Conservation (phyloP, 2,113 vertebrate genomes). For the Elephantulus edwardii region DNA sequence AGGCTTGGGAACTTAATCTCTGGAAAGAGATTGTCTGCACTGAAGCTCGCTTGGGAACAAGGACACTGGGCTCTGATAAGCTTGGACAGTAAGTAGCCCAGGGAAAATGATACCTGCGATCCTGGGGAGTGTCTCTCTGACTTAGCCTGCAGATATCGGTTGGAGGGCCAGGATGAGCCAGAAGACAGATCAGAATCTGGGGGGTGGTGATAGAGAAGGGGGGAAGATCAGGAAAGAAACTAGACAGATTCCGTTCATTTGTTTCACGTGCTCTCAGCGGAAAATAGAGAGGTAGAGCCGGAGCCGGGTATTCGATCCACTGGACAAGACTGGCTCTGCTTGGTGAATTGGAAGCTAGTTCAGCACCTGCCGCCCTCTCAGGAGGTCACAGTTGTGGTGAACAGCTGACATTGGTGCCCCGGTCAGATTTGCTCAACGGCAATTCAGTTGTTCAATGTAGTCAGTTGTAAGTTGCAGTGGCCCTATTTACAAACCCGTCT, state of each 20-base stretch:
- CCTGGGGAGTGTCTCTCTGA: not conserved
- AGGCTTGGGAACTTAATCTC: slow-evolving; percentile 67
- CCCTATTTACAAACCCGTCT: too few species aligned
- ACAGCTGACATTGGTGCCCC: not conserved
- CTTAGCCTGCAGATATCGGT: not conserved
- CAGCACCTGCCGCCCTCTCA: not conserved
- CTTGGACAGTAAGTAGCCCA: not conserved
- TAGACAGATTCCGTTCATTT: not conserved
- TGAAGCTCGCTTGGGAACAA: slow-evolving; percentile 50
- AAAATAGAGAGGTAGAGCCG: not conserved
- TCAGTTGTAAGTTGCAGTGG: too few species aligned
- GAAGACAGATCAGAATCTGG: not conserved
- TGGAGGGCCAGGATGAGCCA: not conserved
- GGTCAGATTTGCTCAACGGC: not conserved
- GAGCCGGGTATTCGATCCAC: not conserved
- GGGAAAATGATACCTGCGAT: not conserved
- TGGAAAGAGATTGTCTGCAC: slow-evolving; percentile 57
- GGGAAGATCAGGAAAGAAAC: not conserved
- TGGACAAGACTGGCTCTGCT: accelerated
- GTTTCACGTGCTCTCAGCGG: not conserved
- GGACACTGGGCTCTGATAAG: slow-evolving; percentile 36
- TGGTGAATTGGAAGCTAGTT: not conserved
- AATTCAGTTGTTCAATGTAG: too few species aligned
- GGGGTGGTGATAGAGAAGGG: not conserved
- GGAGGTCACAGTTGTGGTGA: not conserved